A percentile compares a stretch with the other conserved stretches of the same genome.
phyloP scores from a whole-genome alignment of 2,888 invertebrate genomes.

The Nyleta sp. region DNA sequence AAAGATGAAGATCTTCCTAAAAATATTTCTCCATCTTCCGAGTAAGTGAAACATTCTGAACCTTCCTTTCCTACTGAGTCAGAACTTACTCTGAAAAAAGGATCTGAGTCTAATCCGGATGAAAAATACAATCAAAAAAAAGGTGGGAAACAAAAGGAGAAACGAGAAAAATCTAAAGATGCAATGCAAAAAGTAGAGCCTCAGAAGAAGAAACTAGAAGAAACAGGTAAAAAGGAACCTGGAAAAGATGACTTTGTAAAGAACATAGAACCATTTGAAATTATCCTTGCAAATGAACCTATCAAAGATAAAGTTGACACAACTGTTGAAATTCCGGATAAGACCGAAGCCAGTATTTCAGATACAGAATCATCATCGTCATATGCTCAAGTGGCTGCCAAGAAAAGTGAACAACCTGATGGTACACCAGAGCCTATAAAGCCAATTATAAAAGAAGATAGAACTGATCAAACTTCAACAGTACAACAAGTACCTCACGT shows the following conservation, averaged over 20 bases:
- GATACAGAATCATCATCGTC: constrained; percentile 53
- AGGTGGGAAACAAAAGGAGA: constrained; percentile 61
- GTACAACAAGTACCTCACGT: constrained; percentile 64
- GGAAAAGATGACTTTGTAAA: too few species aligned
- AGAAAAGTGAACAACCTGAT: constrained; percentile 68
- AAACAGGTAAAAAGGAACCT: too few species aligned
- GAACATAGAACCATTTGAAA: too few species aligned
- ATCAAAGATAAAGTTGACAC: too few species aligned
- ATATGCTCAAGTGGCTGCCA: constrained; percentile 74
- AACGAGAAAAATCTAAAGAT: constrained; percentile 30
- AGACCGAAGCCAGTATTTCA: too few species aligned
- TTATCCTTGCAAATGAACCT: too few species aligned
- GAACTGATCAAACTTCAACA: neutral
- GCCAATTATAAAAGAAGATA: neutral
- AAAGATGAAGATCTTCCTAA: too few species aligned
- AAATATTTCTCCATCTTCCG: too few species aligned
- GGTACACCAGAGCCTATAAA: neutral
- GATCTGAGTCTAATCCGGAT: too few species aligned
- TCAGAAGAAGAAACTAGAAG: constrained; percentile 42
- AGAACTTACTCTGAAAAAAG: too few species aligned
- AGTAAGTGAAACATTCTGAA: too few species aligned
- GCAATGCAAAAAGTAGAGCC: neutral
- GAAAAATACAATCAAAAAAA: constrained; percentile 65
- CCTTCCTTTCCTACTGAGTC: neutral
- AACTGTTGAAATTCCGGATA: too few species aligned